A percentile compares a stretch with the other conserved stretches of the same genome.
phyloP scores from a whole-genome alignment of 2,113 vertebrate genomes.

The Peromyscus polionotus region DNA sequence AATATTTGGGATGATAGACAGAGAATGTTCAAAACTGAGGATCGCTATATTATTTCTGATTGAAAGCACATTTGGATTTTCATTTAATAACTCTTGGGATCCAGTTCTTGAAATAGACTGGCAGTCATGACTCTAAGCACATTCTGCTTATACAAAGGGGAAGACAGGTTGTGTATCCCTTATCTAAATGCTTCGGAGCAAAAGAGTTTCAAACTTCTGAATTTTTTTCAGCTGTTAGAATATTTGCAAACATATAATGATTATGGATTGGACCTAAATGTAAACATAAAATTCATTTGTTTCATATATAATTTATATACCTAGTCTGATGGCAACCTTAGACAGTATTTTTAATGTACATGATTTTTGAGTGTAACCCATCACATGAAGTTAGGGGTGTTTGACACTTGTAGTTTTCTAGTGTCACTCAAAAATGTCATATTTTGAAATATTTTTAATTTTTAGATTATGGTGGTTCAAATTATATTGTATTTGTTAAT shows the following conservation, averaged over 20 bases:
- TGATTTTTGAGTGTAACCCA: background rate
- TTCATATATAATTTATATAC: background rate
- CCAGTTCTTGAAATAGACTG: background rate
- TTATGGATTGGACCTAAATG: background rate
- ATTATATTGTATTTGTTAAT: background rate
- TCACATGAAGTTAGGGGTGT: background rate
- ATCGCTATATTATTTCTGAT: background rate
- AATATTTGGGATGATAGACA: constrained; percentile 43
- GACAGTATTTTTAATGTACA: background rate
- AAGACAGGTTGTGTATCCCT: background rate
- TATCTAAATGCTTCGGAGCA: background rate
- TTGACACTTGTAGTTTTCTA: background rate
- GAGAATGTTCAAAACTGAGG: constrained; percentile 19
- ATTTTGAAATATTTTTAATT: background rate
- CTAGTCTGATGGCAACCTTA: background rate
- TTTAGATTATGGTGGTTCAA: background rate
- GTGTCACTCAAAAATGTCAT: background rate
- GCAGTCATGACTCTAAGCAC: constrained; percentile 7
- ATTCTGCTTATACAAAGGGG: background rate
- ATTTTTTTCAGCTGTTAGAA: background rate
- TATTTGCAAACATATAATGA: background rate
- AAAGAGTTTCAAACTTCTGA: background rate
- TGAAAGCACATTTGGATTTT: background rate
- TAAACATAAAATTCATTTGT: background rate
- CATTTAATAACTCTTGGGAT: constrained; percentile 41